Evolutionary conservation across 1,140 invertebrate genomes (phyloP).

Genomic region (Drosophila ananassae): DNA sequence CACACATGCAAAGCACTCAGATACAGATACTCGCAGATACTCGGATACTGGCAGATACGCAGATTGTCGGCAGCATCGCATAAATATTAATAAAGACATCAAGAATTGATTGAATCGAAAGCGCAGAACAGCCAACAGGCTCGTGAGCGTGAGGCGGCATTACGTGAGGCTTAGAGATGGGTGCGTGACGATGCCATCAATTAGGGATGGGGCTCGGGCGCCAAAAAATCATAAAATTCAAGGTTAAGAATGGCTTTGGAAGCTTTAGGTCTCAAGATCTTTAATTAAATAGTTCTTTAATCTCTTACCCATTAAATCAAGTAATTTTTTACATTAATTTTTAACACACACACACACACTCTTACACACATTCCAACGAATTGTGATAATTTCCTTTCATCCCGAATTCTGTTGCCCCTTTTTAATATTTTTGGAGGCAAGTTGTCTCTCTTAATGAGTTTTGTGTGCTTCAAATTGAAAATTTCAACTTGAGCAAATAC

Average conservation of each 20-base stretch:
- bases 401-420: constrained; percentile 30
- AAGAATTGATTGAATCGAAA: constrained; percentile 74
- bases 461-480: constrained; percentile 46
- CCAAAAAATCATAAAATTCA: neutral
- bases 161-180: constrained; percentile 30
- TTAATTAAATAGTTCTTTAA: no score
- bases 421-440: constrained; percentile 22
- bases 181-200: constrained; percentile 2
- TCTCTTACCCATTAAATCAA: no score
- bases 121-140: constrained; percentile 22
- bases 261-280: no score
- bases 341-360: no score
- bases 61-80: constrained; percentile 55
- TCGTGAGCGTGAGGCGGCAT: constrained; percentile 32
- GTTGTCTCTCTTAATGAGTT: constrained; percentile 45
- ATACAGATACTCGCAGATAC: constrained; percentile 1
- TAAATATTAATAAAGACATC: constrained; percentile 79
- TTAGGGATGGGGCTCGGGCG: constrained; percentile 5
- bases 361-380: constrained; percentile 17
- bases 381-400: constrained; percentile 26
- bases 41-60: constrained; percentile 15
- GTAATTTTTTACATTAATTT: neutral
- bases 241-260: neutral
- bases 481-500: constrained; percentile 48
- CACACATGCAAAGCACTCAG: neutral